Evolutionary conservation across 2,888 invertebrate species (phyloP), one percentile per base, ranked within the genome.

Genomic region (Nymphalis c-album): DNA sequence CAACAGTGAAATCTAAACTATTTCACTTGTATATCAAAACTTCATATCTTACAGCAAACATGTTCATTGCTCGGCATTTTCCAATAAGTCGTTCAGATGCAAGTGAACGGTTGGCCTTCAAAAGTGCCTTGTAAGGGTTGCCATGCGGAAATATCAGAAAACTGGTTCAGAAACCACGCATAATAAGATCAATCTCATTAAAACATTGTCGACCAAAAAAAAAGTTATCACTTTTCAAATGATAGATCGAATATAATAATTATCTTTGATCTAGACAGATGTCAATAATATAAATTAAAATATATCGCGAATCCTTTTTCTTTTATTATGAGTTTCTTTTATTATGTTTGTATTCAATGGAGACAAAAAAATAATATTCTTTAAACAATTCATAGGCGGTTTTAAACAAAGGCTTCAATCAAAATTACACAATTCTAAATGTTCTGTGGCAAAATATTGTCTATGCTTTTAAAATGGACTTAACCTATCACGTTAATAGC

Each of bases 61-160:
- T 60, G 45, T 22, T 13, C 17, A n/a, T 60, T 46, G 22, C 26
- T 47, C 45, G 22, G 45, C 35, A 67, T 66, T 71, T 69, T 64
- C 69, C 70, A 70, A 73, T 71, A 71, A 67, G 61, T 71, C 71
- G 61, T 71, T 76, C 72, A 71, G 73, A 70, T 71, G 73, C 74
- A 75, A 77, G 78, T 78, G 78, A 78, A 78, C 70, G 78, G 76
- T 53, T 68, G 75, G 67, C 78, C 78, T 78, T 78, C 76, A 65
- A 48, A 72, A 68, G 75, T 75, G 69, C 78, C 78, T 77, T 75
- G 70, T 73, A 73, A 67, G 74, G 65, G 77, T 77, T 75, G 72
- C 74, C 77, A 76, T 70, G 77, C 78, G 77, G 78, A 78, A 76
- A 75, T 68, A 64, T 66, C 67, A 47, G 57, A 76, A 73, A 76